These are phyloP conservation scores for Toxotes lorentzi DNA, from an alignment of 2,797 vertebrate species.

Conservation along the genomic window DNA sequence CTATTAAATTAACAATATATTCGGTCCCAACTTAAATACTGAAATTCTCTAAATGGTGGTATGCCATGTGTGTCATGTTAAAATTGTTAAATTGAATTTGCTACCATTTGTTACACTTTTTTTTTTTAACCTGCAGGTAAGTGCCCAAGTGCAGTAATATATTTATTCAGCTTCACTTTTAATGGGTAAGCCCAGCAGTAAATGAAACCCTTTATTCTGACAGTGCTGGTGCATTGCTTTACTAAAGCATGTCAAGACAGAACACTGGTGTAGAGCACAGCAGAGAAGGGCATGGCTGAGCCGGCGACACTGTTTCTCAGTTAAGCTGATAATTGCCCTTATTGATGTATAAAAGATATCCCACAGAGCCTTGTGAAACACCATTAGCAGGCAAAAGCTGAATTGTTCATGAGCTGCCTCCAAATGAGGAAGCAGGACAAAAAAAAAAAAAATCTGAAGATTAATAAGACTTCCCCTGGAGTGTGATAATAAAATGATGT, in stretches of 20 bases:
- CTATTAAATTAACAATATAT: slow-evolving; percentile 1
- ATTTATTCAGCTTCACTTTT: slow-evolving; percentile 19
- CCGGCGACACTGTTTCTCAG: slow-evolving; percentile 90
- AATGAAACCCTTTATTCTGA: slow-evolving; percentile 43
- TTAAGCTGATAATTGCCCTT: slow-evolving; percentile 99
- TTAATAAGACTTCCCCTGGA: slow-evolving; percentile 95
- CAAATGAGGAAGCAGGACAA: slow-evolving; percentile 90
- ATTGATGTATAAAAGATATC: slow-evolving; percentile 99
- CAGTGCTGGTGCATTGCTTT: slow-evolving; percentile 39
- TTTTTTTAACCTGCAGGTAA: slow-evolving; percentile 26
- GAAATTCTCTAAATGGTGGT: not conserved
- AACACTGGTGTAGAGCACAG: slow-evolving; percentile 49
- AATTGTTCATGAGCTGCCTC: slow-evolving; percentile 97
- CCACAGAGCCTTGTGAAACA: slow-evolving; percentile 94
- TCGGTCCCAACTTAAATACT: not conserved
- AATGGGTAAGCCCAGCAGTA: slow-evolving; percentile 7
- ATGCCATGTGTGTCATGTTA: not conserved
- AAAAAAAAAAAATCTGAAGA: slow-evolving; percentile 81
- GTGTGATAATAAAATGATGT: slow-evolving; percentile 88
- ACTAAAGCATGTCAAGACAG: slow-evolving; percentile 57
- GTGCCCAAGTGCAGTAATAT: not conserved
- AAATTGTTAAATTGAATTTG: not conserved
- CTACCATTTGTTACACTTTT: slow-evolving; percentile 9
- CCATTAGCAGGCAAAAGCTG: slow-evolving; percentile 97
- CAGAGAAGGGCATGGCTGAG: slow-evolving; percentile 84